phyloP scores from a whole-genome alignment of 2,113 vertebrate genomes.

The Ondatra zibethicus region DNA sequence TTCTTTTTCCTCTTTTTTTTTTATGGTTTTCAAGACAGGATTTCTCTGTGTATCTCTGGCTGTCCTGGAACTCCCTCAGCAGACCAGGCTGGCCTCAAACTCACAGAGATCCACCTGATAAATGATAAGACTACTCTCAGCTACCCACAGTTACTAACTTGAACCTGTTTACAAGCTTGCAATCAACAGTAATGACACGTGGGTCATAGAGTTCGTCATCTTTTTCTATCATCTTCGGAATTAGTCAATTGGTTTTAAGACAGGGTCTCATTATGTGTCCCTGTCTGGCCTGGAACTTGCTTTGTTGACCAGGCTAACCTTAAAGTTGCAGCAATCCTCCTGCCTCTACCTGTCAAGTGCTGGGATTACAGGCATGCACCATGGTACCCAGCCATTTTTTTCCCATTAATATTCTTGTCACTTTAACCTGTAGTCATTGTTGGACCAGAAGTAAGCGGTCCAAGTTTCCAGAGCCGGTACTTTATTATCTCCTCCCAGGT shows the following conservation, averaged over 20 bases:
- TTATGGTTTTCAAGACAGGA: neutral
- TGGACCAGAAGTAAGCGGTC: neutral
- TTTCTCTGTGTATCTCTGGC: neutral
- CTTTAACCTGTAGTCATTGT: neutral
- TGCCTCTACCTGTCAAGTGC: neutral
- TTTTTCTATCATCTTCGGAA: neutral
- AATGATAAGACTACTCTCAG: conserved; percentile 62
- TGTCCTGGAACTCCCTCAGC: too few relatives aligned
- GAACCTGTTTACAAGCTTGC: neutral
- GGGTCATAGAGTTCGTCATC: neutral
- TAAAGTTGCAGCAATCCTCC: neutral
- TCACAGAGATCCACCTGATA: too few relatives aligned
- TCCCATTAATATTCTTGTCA: neutral
- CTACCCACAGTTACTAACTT: conserved; percentile 74
- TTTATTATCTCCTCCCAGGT: neutral
- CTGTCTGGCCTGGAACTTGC: neutral
- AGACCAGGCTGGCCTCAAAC: too few relatives aligned
- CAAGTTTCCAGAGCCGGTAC: neutral
- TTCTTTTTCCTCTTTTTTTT: neutral
- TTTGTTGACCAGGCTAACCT: neutral
- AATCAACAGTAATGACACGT: neutral
- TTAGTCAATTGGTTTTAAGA: neutral
- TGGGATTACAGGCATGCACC: neutral
- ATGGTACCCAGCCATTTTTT: neutral
- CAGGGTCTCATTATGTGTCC: neutral